Conservation (phyloP, 2,888 invertebrate genomes). For the Drosophila borborema region DNA sequence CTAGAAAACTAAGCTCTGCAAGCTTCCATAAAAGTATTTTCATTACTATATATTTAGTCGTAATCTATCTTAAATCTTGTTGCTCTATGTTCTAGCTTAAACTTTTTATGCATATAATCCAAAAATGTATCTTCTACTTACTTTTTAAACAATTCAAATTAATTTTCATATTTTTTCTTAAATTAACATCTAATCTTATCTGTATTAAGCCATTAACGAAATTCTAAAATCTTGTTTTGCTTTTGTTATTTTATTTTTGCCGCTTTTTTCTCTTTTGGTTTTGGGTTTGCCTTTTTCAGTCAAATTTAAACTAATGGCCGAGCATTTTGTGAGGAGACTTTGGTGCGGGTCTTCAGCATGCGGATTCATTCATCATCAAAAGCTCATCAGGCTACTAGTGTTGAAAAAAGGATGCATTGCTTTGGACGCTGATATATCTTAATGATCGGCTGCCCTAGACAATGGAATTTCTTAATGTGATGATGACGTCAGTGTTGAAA, state of each 20-base stretch:
- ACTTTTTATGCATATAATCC: background rate
- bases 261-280: background rate
- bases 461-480: background rate
- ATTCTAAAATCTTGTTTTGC: background rate
- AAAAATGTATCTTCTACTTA: background rate
- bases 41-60: background rate
- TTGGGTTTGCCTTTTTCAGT: background rate
- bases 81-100: background rate
- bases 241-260: background rate
- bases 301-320: slow-evolving; percentile 23
- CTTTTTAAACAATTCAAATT: background rate
- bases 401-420: slow-evolving; percentile 27
- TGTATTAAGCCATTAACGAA: background rate
- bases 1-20: background rate
- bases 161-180: background rate
- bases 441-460: slow-evolving; percentile 24
- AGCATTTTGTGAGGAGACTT: slow-evolving; percentile 24
- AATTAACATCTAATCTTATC: slow-evolving; percentile 2
- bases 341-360: slow-evolving; percentile 17
- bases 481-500: slow-evolving; percentile 48
- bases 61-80: background rate
- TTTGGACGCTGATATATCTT: slow-evolving; percentile 29
- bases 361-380: slow-evolving; percentile 44
- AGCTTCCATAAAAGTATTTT: background rate
- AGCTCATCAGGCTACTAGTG: slow-evolving; percentile 61